These are phyloP conservation scores for Erebia epiphron DNA, from an alignment of 2,888 invertebrate species.

Conservation along the genomic window DNA sequence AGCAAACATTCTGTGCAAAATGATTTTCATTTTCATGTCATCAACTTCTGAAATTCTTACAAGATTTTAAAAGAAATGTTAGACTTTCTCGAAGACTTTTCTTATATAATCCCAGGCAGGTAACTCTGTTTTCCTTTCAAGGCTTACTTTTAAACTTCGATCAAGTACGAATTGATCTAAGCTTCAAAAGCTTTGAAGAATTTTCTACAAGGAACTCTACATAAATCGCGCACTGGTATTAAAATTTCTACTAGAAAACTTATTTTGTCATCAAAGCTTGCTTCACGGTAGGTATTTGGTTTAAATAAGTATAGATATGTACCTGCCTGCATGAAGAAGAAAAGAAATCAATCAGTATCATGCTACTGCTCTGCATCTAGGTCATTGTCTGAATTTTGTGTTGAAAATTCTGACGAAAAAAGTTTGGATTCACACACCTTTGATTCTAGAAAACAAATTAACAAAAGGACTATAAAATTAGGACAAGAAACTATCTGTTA, in stretches of 20 bases:
- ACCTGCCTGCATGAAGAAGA: too few species aligned
- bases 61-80: background rate
- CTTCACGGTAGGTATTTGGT: background rate
- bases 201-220: slow-evolving; percentile 1
- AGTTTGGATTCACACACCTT: too few species aligned
- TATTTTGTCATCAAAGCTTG: background rate
- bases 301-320: too few species aligned
- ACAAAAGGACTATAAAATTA: background rate
- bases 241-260: too few species aligned
- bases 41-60: background rate
- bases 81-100: too few species aligned
- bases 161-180: background rate
- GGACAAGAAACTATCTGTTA: background rate
- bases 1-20: background rate
- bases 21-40: background rate
- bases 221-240: background rate
- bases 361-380: too few species aligned
- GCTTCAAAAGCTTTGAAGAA: slow-evolving; percentile 2
- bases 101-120: background rate
- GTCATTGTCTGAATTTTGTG: too few species aligned
- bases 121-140: background rate
- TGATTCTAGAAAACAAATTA: too few species aligned
- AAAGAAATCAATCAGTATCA: too few species aligned
- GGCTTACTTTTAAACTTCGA: slow-evolving; percentile 2
- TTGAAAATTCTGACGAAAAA: too few species aligned